Conservation (phyloP, 2,113 vertebrate species). For the Mormoops blainvillei region DNA sequence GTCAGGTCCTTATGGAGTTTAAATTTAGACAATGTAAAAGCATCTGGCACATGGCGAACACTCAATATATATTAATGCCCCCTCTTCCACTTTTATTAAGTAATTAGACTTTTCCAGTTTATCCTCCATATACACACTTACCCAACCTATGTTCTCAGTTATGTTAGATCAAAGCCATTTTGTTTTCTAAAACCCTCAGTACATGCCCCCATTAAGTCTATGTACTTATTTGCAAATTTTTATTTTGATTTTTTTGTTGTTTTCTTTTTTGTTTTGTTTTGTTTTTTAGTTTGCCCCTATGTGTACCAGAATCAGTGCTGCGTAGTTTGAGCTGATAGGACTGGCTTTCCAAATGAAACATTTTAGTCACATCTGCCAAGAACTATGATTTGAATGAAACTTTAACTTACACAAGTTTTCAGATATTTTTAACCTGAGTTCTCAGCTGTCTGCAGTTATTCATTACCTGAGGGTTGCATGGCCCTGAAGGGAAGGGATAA, state of each 20-base stretch:
- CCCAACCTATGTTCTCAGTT: background rate
- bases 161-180: background rate
- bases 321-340: slow-evolving; percentile 35
- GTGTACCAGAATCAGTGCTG: slow-evolving; percentile 53
- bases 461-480: background rate
- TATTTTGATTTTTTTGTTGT: slow-evolving; percentile 18
- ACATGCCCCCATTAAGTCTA: background rate
- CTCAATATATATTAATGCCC: background rate
- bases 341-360: slow-evolving; percentile 32
- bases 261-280: slow-evolving; percentile 12
- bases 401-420: slow-evolving; percentile 1
- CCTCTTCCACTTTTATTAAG: background rate
- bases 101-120: background rate
- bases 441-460: background rate
- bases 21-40: background rate
- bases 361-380: slow-evolving; percentile 28
- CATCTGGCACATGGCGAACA: background rate
- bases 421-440: slow-evolving; percentile 23
- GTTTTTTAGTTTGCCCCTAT: slow-evolving; percentile 64
- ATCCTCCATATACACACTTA: background rate
- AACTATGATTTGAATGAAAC: slow-evolving; percentile 47
- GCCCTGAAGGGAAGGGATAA: slow-evolving; percentile 8
- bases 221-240: slow-evolving; percentile 55
- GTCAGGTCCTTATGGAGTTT: background rate
- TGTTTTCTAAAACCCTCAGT: background rate